Conservation (phyloP, 35 echinoderm and acorn worm genomes). For the Holothuria glaberrima region DNA sequence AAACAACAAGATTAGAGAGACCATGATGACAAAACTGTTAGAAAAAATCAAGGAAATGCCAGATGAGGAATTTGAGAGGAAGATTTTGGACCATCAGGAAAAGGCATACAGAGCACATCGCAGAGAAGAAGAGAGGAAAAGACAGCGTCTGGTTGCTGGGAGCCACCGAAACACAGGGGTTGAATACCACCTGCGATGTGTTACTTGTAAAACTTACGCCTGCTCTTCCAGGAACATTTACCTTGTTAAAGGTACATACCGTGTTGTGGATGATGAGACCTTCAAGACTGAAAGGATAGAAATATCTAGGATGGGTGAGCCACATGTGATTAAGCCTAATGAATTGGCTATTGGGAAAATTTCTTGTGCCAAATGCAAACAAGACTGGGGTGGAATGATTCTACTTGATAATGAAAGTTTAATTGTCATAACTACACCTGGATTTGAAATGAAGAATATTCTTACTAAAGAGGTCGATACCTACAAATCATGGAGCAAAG, state of each 20-base stretch:
- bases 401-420: constrained; percentile 23
- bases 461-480: background rate
- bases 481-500: constrained; percentile 8
- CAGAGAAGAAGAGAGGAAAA: background rate
- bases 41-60: constrained; percentile 43
- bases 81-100: background rate
- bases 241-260: constrained; percentile 15
- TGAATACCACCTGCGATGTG: constrained; percentile 21
- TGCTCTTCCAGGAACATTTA: constrained; percentile 23
- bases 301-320: background rate
- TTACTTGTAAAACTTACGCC: constrained; percentile 19
- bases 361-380: background rate
- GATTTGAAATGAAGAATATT: background rate
- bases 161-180: background rate
- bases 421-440: constrained; percentile 5
- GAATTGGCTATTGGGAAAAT: constrained; percentile 36
- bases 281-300: background rate
- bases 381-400: constrained; percentile 18
- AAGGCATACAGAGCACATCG: background rate
- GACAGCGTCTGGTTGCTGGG: background rate
- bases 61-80: background rate
- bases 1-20: constrained; percentile 48
- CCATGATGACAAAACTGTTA: constrained; percentile 44
- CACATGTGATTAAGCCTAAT: constrained; percentile 18
- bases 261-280: background rate